Conservation (phyloP, 2,888 invertebrate species). For the Eristalinus aeneus region DNA sequence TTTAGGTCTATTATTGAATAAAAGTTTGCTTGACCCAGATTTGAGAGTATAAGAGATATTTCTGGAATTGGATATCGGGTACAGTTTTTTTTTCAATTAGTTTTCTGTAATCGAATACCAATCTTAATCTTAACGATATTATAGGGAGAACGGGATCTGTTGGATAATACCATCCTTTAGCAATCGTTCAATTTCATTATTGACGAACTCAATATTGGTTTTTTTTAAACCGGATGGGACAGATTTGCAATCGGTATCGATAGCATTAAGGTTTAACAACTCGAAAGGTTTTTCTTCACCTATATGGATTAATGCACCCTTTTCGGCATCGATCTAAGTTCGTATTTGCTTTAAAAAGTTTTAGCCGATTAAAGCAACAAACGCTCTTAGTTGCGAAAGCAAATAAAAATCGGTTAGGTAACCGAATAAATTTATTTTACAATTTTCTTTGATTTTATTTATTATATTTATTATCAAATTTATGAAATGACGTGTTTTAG, state of each 20-base stretch:
- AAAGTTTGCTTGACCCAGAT: constrained; percentile 1
- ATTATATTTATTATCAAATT: no score
- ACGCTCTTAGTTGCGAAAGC: no score
- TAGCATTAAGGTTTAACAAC: neutral
- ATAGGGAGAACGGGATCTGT: constrained; percentile 1
- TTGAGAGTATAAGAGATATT: neutral
- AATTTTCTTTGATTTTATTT: no score
- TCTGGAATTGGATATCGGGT: constrained; percentile 1
- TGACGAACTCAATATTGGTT: neutral
- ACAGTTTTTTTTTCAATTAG: neutral
- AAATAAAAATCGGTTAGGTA: no score
- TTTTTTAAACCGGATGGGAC: neutral
- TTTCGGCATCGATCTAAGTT: no score
- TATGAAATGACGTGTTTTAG: neutral
- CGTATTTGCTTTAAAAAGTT: no score
- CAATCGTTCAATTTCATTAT: constrained; percentile 1
- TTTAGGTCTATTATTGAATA: neutral
- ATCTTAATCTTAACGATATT: no score
- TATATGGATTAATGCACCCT: no score
- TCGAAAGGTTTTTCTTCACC: neutral
- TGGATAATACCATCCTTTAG: neutral
- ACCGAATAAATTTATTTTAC: no score
- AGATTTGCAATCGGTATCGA: neutral
- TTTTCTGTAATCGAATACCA: constrained; percentile 1
- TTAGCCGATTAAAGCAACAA: no score